Evolutionary conservation across 2,113 vertebrate genomes (phyloP).

Genomic region (Lasiurus cinereus): DNA sequence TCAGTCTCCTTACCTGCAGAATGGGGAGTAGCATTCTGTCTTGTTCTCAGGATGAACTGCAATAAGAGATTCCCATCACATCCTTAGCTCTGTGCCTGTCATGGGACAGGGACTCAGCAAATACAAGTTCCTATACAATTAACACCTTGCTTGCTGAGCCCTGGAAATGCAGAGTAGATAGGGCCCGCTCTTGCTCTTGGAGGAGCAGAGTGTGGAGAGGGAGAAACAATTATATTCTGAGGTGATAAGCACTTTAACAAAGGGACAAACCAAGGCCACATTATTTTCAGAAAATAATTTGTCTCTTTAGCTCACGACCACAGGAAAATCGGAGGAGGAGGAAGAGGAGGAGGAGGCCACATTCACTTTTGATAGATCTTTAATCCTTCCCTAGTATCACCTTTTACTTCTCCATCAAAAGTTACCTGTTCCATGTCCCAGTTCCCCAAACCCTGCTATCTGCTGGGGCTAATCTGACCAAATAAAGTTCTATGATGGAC

Average conservation of each 20-base stretch:
- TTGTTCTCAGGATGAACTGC: not conserved
- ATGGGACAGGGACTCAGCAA: not conserved
- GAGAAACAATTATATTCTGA: not conserved
- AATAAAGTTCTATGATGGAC: not conserved
- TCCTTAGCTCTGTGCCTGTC: not conserved
- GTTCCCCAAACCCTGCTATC: not conserved
- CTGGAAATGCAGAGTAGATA: not conserved
- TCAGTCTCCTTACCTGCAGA: not conserved
- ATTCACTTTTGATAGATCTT: too few relatives aligned
- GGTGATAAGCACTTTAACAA: not conserved
- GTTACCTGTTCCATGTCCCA: not conserved
- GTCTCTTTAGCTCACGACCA: not conserved
- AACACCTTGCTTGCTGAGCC: not conserved
- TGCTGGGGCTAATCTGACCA: not conserved
- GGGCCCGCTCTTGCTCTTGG: not conserved
- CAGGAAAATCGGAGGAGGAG: not conserved
- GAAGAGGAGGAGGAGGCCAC: not conserved
- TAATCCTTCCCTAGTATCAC: not conserved
- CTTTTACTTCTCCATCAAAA: not conserved
- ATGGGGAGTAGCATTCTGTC: rapidly evolving
- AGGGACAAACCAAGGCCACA: not conserved
- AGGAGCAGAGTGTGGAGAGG: not conserved
- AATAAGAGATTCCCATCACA: not conserved
- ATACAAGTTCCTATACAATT: not conserved
- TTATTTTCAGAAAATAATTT: not conserved